Conservation (phyloP, 1,140 invertebrate species). For the Zaprionus lachaisei region DNA sequence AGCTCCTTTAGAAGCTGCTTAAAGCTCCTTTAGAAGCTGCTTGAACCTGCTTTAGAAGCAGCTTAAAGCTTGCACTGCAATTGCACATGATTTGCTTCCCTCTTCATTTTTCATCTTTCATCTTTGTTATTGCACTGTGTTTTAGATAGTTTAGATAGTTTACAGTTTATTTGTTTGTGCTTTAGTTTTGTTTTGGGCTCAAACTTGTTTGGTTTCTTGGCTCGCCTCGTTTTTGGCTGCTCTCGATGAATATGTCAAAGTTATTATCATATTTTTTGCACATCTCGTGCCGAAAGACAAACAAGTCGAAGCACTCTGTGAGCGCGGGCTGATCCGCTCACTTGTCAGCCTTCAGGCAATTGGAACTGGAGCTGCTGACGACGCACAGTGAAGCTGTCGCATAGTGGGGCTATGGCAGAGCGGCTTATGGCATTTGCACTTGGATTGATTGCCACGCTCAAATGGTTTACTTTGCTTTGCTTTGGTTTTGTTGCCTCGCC, state of each 20-base stretch:
- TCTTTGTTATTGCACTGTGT: slow-evolving; percentile 8
- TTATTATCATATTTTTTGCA: slow-evolving; percentile 51
- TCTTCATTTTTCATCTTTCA: background rate
- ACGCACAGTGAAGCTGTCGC: slow-evolving; percentile 8
- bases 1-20: background rate
- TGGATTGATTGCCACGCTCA: slow-evolving; percentile 45
- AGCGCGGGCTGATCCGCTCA: slow-evolving; percentile 34
- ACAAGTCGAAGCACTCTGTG: slow-evolving; percentile 31
- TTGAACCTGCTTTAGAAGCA: slow-evolving; percentile 2
- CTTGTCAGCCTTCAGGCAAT: slow-evolving; percentile 43
- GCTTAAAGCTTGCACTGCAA: slow-evolving; percentile 15
- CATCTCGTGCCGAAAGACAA: slow-evolving; percentile 21
- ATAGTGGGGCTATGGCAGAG: slow-evolving; percentile 2
- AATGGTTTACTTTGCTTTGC: slow-evolving; percentile 27
- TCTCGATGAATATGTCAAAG: slow-evolving; percentile 51
- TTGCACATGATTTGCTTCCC: slow-evolving; percentile 5
- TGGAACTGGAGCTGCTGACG: slow-evolving; percentile 5
- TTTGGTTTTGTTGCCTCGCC: slow-evolving; percentile 4
- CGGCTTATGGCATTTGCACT: slow-evolving; percentile 31
- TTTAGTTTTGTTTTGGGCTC: slow-evolving; percentile 21
- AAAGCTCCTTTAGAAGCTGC: background rate
- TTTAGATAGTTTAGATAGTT: slow-evolving; percentile 17
- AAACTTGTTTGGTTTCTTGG: slow-evolving; percentile 40
- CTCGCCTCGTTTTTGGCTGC: slow-evolving; percentile 1
- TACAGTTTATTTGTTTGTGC: background rate